A percentile compares a stretch with the other conserved stretches of the same genome.
Evolutionary conservation across 2,888 invertebrate species (phyloP).

Genomic region (Drosophila mercatorum): DNA sequence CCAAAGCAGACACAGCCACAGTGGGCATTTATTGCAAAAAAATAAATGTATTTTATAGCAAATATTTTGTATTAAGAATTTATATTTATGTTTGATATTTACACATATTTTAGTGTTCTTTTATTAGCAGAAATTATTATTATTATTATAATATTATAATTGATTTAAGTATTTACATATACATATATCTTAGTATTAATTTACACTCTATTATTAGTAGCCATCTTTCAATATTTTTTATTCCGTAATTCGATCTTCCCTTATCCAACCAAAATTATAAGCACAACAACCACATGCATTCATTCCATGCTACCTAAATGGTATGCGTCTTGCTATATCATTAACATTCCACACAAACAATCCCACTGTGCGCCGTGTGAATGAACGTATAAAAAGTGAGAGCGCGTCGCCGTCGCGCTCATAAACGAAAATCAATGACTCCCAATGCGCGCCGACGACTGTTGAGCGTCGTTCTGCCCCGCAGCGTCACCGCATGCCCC

Average conservation of each 20-base stretch:
- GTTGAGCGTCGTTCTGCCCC: conserved; percentile 35
- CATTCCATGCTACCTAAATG: conserved; percentile 10
- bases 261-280: conserved; percentile 4
- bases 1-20: conserved; percentile 36
- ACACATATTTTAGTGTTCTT: too few species aligned
- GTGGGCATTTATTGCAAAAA: conserved; percentile 15
- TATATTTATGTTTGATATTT: too few species aligned
- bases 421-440: conserved; percentile 79
- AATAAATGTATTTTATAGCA: background rate
- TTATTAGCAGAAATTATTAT: too few species aligned
- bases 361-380: conserved; percentile 71
- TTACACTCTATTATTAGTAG: background rate
- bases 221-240: background rate
- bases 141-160: too few species aligned
- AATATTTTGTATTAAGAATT: background rate
- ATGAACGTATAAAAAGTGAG: conserved; percentile 79
- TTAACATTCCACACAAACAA: conserved; percentile 31
- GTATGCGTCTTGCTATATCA: conserved; percentile 12
- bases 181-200: too few species aligned
- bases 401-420: conserved; percentile 66
- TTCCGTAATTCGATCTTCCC: background rate
- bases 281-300: background rate
- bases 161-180: background rate
- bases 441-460: conserved; percentile 62
- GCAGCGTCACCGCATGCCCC: conserved; percentile 4